These are phyloP conservation scores for Loris lydekkerianus DNA, from an alignment of 2,797 vertebrate genomes.

Conservation along the genomic window DNA sequence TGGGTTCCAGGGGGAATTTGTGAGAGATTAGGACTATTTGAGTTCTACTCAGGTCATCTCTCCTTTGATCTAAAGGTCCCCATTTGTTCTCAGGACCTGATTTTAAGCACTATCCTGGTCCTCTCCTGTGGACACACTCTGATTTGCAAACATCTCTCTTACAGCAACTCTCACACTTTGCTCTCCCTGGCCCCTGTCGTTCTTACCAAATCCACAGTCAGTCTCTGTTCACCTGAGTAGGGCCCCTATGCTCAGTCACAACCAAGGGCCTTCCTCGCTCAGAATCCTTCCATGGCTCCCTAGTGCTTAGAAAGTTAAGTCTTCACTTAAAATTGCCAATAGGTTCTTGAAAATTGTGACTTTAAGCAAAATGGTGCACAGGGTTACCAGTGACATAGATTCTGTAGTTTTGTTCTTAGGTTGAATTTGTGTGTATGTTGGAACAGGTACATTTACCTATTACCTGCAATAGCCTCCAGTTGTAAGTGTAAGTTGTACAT, in stretches of 20 bases:
- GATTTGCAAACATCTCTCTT: not conserved
- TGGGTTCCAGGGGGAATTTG: not conserved
- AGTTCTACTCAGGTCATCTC: not conserved
- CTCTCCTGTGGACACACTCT: not conserved
- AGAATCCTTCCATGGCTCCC: not conserved
- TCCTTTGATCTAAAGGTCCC: not conserved
- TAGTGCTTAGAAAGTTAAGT: rapidly evolving
- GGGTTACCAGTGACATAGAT: too few species aligned
- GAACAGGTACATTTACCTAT: too few species aligned
- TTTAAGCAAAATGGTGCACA: not conserved
- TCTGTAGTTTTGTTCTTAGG: too few species aligned
- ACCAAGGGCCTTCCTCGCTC: not conserved
- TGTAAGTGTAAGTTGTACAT: too few species aligned
- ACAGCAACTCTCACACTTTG: not conserved
- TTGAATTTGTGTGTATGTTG: too few species aligned
- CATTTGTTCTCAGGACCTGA: not conserved
- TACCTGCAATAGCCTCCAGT: too few species aligned
- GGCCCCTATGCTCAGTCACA: not conserved
- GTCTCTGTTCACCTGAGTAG: not conserved
- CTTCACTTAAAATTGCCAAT: rapidly evolving
- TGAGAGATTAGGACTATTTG: not conserved
- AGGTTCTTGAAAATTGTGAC: not conserved
- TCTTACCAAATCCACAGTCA: not conserved
- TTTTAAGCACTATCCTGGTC: rapidly evolving
- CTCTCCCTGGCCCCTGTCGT: not conserved